These are phyloP conservation scores for Panopea generosa DNA, from an alignment of 2,888 invertebrate genomes.

Conservation along the genomic window DNA sequence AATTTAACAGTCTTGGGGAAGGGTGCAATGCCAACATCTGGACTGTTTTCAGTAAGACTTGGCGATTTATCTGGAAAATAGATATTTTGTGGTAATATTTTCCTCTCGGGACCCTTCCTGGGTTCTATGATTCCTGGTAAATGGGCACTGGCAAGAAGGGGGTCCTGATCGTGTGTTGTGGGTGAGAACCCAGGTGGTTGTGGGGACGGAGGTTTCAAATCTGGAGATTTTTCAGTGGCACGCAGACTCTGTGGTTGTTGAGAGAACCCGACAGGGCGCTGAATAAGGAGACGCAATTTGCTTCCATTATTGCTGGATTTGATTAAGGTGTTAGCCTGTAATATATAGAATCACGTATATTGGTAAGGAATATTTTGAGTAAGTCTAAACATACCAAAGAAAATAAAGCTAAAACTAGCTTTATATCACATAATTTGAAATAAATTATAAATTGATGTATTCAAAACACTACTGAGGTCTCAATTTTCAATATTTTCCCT, in stretches of 20 bases:
- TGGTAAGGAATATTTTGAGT: too few relatives aligned
- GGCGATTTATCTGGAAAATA: slow-evolving; percentile 25
- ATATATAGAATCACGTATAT: slow-evolving; percentile 1
- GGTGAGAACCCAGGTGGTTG: slow-evolving; percentile 24
- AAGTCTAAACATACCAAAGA: too few relatives aligned
- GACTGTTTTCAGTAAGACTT: slow-evolving; percentile 6
- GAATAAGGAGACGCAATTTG: slow-evolving; percentile 66
- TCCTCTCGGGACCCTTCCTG: slow-evolving; percentile 14
- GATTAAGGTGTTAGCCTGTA: slow-evolving; percentile 56
- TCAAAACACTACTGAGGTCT: too few relatives aligned
- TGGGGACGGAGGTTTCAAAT: slow-evolving; percentile 30
- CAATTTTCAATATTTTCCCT: too few relatives aligned
- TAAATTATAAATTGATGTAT: too few relatives aligned
- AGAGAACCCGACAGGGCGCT: slow-evolving; percentile 70
- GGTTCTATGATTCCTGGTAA: slow-evolving; percentile 52
- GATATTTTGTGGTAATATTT: slow-evolving; percentile 41
- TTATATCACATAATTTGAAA: too few relatives aligned
- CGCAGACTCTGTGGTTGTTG: slow-evolving; percentile 38
- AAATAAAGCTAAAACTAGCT: too few relatives aligned
- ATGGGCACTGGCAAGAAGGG: slow-evolving; percentile 37
- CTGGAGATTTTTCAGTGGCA: slow-evolving; percentile 10
- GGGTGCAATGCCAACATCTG: slow-evolving; percentile 20
- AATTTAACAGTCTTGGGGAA: slow-evolving; percentile 64
- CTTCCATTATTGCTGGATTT: slow-evolving; percentile 33
- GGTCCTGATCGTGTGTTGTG: slow-evolving; percentile 37